A percentile compares a stretch with the other conserved stretches of the same genome.
phyloP scores from a whole-genome alignment of 2,888 invertebrate species.

The Tinea trinotella region DNA sequence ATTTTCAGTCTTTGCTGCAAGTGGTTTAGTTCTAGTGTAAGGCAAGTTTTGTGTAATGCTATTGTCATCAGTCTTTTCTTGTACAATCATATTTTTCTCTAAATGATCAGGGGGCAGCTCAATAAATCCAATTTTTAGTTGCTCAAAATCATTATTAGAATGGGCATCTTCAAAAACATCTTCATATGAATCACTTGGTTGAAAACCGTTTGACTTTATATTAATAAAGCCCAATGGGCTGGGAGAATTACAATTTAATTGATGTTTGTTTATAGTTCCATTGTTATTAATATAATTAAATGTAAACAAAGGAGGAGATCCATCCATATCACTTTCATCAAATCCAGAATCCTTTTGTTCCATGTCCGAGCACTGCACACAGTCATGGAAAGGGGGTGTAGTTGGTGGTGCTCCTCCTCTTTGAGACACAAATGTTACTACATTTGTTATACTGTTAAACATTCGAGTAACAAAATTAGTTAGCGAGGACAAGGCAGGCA shows the following conservation, averaged over 20 bases:
- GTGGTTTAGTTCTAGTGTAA: conserved; percentile 24
- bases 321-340: conserved; percentile 2
- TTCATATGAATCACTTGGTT: conserved; percentile 34
- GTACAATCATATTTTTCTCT: conserved; percentile 17
- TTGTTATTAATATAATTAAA: neutral
- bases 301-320: conserved; percentile 29
- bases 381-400: conserved; percentile 26
- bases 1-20: conserved; percentile 21
- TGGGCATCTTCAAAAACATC: conserved; percentile 56
- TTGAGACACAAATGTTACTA: conserved; percentile 35
- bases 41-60: conserved; percentile 27
- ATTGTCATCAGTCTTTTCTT: conserved; percentile 7
- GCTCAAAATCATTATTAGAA: conserved; percentile 40
- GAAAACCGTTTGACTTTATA: conserved; percentile 26
- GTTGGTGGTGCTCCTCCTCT: conserved; percentile 30
- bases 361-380: neutral
- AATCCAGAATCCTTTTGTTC: conserved; percentile 5
- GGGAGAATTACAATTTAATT: conserved; percentile 25
- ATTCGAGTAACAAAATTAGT: conserved; percentile 10
- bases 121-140: conserved; percentile 20
- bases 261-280: conserved; percentile 32
- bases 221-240: neutral
- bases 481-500: neutral
- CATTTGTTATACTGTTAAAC: conserved; percentile 40
- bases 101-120: conserved; percentile 21